Conservation (phyloP, 2,113 vertebrate species). For the Saguinus midas region DNA sequence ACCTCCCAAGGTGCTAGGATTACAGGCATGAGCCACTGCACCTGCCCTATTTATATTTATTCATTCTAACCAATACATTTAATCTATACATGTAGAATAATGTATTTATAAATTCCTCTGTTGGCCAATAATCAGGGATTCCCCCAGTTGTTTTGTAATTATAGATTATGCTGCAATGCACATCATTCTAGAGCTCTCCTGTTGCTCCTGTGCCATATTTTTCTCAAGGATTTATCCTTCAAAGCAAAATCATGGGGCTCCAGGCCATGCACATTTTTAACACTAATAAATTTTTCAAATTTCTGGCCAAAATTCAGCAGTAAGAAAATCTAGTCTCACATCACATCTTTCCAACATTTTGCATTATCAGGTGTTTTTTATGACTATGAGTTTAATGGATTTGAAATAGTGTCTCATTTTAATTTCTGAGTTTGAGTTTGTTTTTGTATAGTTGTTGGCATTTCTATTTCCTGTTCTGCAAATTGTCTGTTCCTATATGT, state of each 20-base stretch:
- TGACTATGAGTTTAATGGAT: background rate
- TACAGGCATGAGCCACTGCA: background rate
- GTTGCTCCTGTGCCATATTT: background rate
- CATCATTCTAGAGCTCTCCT: background rate
- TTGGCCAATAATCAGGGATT: background rate
- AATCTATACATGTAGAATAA: background rate
- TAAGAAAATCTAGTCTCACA: background rate
- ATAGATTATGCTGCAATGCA: background rate
- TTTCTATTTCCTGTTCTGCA: conserved; percentile 1
- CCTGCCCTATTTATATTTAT: background rate
- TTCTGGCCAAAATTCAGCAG: background rate
- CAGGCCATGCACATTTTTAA: background rate
- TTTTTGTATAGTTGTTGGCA: background rate
- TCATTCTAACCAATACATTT: background rate
- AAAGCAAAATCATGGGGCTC: background rate
- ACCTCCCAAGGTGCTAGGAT: background rate
- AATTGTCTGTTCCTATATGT: background rate
- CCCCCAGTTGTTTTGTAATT: background rate
- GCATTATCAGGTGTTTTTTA: background rate
- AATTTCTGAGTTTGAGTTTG: background rate
- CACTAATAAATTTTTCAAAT: background rate
- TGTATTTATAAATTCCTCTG: background rate
- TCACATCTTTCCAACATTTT: background rate
- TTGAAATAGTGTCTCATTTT: conserved; percentile 16
- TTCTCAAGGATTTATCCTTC: background rate